A percentile compares a stretch with the other conserved stretches of the same genome.
phyloP scores from a whole-genome alignment of 2,888 invertebrate genomes.

The Troides helena region DNA sequence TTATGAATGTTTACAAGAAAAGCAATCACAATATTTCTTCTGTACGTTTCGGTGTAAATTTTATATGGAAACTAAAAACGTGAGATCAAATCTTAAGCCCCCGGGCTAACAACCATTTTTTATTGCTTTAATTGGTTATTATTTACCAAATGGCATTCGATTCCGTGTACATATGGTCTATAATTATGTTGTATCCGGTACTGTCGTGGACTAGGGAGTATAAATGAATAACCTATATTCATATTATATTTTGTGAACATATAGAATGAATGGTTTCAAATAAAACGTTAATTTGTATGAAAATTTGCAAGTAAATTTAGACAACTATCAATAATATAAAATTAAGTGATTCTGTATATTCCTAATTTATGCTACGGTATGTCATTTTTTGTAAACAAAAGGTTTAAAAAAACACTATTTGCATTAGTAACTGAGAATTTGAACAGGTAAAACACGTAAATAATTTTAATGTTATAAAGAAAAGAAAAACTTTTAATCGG shows the following conservation, averaged over 20 bases:
- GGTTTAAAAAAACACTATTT: no score
- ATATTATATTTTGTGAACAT: slow-evolving; percentile 6
- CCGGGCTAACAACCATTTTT: slow-evolving; percentile 44
- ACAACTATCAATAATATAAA: no score
- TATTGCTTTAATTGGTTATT: slow-evolving; percentile 53
- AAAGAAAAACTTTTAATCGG: no score
- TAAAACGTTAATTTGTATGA: no score
- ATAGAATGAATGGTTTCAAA: no score
- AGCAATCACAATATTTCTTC: neutral
- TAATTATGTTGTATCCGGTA: slow-evolving; percentile 53
- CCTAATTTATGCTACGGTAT: no score
- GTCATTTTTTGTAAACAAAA: no score
- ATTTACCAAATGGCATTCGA: slow-evolving; percentile 54
- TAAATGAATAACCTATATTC: slow-evolving; percentile 35
- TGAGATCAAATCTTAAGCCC: slow-evolving; percentile 42
- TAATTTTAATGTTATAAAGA: no score
- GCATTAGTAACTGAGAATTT: no score
- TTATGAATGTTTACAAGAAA: neutral
- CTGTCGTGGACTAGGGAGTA: slow-evolving; percentile 26
- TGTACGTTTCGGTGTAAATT: slow-evolving; percentile 39
- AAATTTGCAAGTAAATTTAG: no score
- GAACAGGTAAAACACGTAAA: no score
- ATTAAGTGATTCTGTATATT: no score
- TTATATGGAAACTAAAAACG: slow-evolving; percentile 35
- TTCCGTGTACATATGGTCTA: slow-evolving; percentile 45